Base-by-base conservation (phyloP, 2,797 vertebrate genomes). In the Falco columbarius region DNA sequence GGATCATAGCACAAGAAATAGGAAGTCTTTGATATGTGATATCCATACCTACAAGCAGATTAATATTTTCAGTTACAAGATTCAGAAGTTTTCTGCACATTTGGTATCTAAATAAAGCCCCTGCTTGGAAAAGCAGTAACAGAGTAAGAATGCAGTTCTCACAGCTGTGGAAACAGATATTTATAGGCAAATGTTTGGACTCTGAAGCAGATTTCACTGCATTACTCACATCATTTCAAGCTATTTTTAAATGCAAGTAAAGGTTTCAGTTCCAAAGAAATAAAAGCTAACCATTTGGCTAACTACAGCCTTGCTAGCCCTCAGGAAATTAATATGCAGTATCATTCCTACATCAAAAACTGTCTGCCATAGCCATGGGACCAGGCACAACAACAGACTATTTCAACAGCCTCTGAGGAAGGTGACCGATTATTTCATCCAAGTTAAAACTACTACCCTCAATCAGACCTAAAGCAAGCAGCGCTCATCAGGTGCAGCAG, bases 1-100 rank as follows among this genome's bases (percentile, higher is more conserved):
- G 99, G 98, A 46, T 99, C 98, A 2, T 99, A 98, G 96, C 99
- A 99, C 89, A 99, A 86, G 91, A 99, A 98, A 86, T 99, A 99
- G 4, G 99, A 99, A 11, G 99, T 99, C 94, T 97, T 98, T 14
- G 99, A 98, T 91, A 99, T 96, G 94, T 99, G 99, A 82, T 98
- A 98, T 10, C 99, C 99, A 10, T 99, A 99, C 91, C 99, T 99
- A 94, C 8, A 95, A 83, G 70, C 19, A 93, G 19, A 93, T 19
- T 0, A 0, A 18, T 19, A 52, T 3, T 74, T 17, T 36, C 56
- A 66, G 83, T 10, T 24, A 18, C 3, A 30, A 84, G 26, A 13
- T 3, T 26, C 23, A 5, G 11, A 18, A 9, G 19, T 59, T 54
- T 73, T 36, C 4, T 36, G 67, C 9, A 58, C 14, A 3, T 73